Evolutionary conservation across 1,140 invertebrate genomes (phyloP).

Genomic region (Bombus waltoni): DNA sequence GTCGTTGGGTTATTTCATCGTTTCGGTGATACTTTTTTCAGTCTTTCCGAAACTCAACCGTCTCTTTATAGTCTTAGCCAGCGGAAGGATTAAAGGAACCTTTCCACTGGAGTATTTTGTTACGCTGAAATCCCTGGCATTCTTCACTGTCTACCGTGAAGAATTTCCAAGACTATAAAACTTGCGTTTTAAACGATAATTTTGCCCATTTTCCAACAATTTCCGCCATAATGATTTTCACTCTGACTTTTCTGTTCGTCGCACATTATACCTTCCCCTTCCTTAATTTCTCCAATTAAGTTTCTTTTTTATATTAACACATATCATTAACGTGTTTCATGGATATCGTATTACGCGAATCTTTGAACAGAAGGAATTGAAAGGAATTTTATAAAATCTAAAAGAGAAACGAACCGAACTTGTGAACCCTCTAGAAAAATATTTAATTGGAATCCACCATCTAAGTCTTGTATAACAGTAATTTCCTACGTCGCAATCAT

Average conservation of each 20-base stretch:
- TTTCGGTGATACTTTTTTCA: slow-evolving; percentile 33
- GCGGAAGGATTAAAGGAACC: slow-evolving; percentile 53
- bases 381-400: no score
- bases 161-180: not conserved
- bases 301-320: no score
- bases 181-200: not conserved
- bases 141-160: not conserved
- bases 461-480: not conserved
- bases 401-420: no score
- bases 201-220: not conserved
- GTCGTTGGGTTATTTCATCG: slow-evolving; percentile 22
- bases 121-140: not conserved
- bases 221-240: not conserved
- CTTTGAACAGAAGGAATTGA: no score
- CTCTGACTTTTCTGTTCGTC: not conserved
- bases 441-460: not conserved
- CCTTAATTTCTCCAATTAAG: not conserved
- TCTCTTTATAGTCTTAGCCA: slow-evolving; percentile 26
- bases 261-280: not conserved
- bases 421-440: not conserved
- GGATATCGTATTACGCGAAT: no score
- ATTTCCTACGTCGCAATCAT: not conserved
- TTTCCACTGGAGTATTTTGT: not conserved
- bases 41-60: slow-evolving; percentile 4
- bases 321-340: no score